Conservation (phyloP, 2,113 vertebrate genomes). For the Pterophyllum scalare region DNA sequence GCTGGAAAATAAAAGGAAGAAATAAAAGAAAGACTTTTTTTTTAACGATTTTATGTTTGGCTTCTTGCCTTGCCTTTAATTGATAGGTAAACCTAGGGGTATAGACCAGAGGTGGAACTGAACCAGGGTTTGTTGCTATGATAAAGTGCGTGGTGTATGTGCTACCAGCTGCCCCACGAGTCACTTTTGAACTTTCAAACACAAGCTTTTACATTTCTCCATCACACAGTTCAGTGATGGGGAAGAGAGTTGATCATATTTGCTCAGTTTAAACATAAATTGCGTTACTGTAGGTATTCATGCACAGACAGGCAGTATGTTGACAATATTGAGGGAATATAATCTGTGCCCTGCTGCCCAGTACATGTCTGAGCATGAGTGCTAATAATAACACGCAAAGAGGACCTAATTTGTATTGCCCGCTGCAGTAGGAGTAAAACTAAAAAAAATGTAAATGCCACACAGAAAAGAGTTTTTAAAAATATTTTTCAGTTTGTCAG, state of each 20-base stretch:
- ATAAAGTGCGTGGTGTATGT: neutral
- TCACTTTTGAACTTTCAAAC: neutral
- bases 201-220: neutral
- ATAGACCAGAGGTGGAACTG: neutral
- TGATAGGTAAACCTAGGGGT: neutral
- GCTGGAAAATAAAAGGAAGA: conserved; percentile 75
- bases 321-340: neutral
- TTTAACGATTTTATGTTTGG: neutral
- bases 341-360: neutral
- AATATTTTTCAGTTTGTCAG: neutral
- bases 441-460: neutral
- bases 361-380: neutral
- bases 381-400: neutral
- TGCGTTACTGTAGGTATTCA: neutral
- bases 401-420: neutral
- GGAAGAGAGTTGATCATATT: neutral
- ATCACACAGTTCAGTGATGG: neutral
- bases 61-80: conserved; percentile 1
- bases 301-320: neutral
- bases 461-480: too few relatives aligned
- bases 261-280: neutral
- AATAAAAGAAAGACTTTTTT: neutral
- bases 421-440: neutral
- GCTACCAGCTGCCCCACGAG: neutral
- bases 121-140: neutral